phyloP scores from a whole-genome alignment of 2,888 invertebrate species.

The Eupithecia subfuscata region DNA sequence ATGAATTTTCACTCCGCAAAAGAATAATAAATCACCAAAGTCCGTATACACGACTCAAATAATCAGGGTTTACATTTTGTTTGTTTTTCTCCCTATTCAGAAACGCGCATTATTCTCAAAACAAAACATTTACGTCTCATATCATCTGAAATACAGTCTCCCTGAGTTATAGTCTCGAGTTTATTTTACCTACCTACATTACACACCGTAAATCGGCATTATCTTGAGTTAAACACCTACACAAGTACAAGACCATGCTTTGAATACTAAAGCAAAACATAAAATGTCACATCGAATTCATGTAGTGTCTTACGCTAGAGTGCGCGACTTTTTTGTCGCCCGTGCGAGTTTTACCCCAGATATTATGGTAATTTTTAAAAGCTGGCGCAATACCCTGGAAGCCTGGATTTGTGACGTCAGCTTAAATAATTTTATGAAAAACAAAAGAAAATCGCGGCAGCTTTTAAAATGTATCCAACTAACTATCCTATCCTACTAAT shows the following conservation, averaged over 20 bases:
- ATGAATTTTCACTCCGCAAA: slow-evolving; percentile 26
- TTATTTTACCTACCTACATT: slow-evolving; percentile 23
- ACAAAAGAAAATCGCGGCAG: too few relatives aligned
- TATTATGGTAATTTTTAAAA: too few relatives aligned
- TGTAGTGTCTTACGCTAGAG: background rate
- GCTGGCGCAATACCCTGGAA: too few relatives aligned
- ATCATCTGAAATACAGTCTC: slow-evolving; percentile 30
- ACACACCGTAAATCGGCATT: slow-evolving; percentile 30
- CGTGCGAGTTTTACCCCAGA: background rate
- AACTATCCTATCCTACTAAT: too few relatives aligned
- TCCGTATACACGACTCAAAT: slow-evolving; percentile 11
- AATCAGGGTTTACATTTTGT: slow-evolving; percentile 22
- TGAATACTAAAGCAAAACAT: background rate
- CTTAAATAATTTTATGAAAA: too few relatives aligned
- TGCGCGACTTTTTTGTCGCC: background rate
- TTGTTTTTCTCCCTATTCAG: slow-evolving; percentile 18
- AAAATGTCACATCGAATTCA: background rate
- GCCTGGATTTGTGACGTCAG: too few relatives aligned
- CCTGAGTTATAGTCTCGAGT: slow-evolving; percentile 27
- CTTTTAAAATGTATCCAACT: too few relatives aligned
- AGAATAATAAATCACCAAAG: slow-evolving; percentile 31
- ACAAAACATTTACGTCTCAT: slow-evolving; percentile 28
- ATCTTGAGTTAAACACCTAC: slow-evolving; percentile 21
- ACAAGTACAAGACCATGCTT: background rate
- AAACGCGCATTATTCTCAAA: slow-evolving; percentile 23